Conservation (phyloP, 2,888 invertebrate genomes). For the Nasonovia ribisnigri region DNA sequence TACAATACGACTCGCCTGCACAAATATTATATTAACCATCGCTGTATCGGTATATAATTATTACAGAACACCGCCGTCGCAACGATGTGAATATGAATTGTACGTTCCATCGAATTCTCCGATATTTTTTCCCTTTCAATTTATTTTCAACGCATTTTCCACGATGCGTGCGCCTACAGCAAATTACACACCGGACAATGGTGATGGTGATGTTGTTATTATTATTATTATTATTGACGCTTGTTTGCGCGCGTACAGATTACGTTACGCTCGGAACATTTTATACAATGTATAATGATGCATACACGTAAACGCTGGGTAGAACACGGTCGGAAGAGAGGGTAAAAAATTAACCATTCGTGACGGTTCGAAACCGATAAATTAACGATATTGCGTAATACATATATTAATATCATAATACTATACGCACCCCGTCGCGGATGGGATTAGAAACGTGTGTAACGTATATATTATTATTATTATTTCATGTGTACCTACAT, state of each 20-base stretch:
- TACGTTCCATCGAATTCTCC: neutral
- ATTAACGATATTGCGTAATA: neutral
- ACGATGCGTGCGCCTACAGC: neutral
- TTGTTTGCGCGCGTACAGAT: neutral
- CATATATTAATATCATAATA: neutral
- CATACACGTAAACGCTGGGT: neutral
- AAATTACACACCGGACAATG: neutral
- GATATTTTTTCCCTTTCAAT: neutral
- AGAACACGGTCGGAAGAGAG: neutral
- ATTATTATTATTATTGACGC: neutral
- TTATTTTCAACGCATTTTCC: neutral
- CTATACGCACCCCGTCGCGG: neutral
- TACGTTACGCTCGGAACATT: conserved; percentile 37
- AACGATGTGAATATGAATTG: neutral
- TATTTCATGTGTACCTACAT: no score
- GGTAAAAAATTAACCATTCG: conserved; percentile 51
- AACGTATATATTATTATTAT: neutral
- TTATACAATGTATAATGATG: neutral
- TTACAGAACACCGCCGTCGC: neutral
- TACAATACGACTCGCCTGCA: no score
- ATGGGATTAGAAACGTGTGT: neutral
- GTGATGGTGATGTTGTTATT: neutral
- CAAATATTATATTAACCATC: neutral
- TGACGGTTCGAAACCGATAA: conserved; percentile 38
- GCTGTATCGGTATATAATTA: neutral